Evolutionary conservation across 2,113 vertebrate genomes (phyloP).

Genomic region (Castor canadensis): DNA sequence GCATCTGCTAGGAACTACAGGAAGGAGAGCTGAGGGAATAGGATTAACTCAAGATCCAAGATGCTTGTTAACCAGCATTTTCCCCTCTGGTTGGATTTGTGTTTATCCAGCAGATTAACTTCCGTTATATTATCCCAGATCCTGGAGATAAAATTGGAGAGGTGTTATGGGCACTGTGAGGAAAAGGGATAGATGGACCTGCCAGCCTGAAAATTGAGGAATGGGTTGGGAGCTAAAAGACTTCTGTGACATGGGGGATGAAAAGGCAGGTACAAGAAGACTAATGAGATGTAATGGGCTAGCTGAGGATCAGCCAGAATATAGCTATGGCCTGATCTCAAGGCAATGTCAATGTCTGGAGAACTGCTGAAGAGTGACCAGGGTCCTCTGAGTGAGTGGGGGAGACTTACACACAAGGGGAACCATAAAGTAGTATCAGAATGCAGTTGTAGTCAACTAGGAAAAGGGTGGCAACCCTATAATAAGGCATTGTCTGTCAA

Average conservation of each 20-base stretch:
- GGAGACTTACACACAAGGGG: not conserved
- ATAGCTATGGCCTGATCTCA: not conserved
- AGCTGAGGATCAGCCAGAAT: not conserved
- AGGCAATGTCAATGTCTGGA: not conserved
- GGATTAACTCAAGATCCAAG: not conserved
- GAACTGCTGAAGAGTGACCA: not conserved
- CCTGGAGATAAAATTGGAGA: not conserved
- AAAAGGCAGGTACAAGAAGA: not conserved
- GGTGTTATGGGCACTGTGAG: not conserved
- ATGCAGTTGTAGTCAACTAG: not conserved
- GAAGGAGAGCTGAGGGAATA: not conserved
- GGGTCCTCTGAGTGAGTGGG: not conserved
- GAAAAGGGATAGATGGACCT: not conserved
- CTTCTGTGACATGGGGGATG: rapidly evolving
- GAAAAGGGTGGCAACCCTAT: not conserved
- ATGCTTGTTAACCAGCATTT: not conserved
- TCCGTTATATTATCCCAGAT: not conserved
- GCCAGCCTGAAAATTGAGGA: not conserved
- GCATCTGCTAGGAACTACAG: not conserved
- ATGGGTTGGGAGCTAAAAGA: not conserved
- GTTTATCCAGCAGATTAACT: not conserved
- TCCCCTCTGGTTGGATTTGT: not conserved
- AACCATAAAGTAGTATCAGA: not conserved
- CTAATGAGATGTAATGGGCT: not conserved
- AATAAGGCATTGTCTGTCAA: not conserved